Evolutionary conservation across 1,140 invertebrate species (phyloP).

Genomic region (Lepidurus packardi): DNA sequence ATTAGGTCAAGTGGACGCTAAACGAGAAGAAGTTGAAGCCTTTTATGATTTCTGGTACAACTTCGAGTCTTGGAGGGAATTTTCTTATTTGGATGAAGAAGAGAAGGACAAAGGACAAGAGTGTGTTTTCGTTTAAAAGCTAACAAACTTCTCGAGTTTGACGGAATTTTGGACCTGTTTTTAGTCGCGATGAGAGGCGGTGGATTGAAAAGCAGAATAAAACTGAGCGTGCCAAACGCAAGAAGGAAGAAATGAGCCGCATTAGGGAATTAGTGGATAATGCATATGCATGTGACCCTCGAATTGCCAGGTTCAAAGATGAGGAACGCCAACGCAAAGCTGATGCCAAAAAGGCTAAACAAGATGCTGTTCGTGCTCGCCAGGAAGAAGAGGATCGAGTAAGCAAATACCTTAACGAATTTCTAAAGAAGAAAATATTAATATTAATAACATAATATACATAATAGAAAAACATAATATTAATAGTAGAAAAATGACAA

Average conservation of each 20-base stretch:
- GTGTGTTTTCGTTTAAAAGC: constrained; percentile 39
- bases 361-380: constrained; percentile 76
- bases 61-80: constrained; percentile 98
- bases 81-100: constrained; percentile 98
- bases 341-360: constrained; percentile 80
- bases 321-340: constrained; percentile 88
- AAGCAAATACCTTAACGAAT: constrained; percentile 30
- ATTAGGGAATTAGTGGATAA: constrained; percentile 85
- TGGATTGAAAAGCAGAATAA: constrained; percentile 99
- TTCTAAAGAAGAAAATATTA: neutral
- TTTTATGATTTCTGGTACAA: constrained; percentile 93
- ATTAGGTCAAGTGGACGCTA: constrained; percentile 67
- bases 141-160: constrained; percentile 35
- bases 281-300: constrained; percentile 87
- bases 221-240: constrained; percentile 76
- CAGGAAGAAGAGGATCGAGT: constrained; percentile 72
- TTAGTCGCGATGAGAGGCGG: constrained; percentile 77
- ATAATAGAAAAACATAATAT: constrained; percentile 1
- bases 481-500: neutral
- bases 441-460: neutral
- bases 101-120: constrained; percentile 95
- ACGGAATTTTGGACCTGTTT: constrained; percentile 35
- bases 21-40: constrained; percentile 67
- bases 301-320: constrained; percentile 85
- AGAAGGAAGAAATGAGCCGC: constrained; percentile 92